Evolutionary conservation across 2,797 vertebrate genomes (phyloP).

Genomic region (Sebastes alutus): DNA sequence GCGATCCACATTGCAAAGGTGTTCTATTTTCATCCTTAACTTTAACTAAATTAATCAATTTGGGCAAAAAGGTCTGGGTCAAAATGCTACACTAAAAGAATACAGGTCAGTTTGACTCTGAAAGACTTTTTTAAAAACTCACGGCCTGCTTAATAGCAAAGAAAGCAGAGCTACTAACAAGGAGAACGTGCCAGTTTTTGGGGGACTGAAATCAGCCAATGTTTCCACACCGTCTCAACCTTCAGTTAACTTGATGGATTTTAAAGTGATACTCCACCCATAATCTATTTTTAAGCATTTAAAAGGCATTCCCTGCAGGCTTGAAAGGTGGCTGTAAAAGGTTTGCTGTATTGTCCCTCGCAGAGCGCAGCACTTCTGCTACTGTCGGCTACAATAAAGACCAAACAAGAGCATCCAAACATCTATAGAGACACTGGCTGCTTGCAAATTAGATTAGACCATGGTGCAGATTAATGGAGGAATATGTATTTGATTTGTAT

Average conservation of each 20-base stretch:
- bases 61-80: neutral
- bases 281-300: constrained; percentile 45
- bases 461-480: too few species aligned
- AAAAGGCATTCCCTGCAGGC: constrained; percentile 36
- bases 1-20: neutral
- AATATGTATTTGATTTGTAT: too few species aligned
- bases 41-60: neutral
- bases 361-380: neutral
- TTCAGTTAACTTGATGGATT: constrained; percentile 55
- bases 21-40: constrained; percentile 29
- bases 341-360: neutral
- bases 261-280: constrained; percentile 52
- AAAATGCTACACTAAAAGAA: neutral
- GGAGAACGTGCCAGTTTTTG: constrained; percentile 2
- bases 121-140: constrained; percentile 7
- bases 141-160: constrained; percentile 14
- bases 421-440: neutral
- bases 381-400: constrained; percentile 10
- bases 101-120: constrained; percentile 3
- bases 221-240: constrained; percentile 55
- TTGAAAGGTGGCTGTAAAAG: constrained; percentile 51
- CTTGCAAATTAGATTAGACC: too few species aligned
- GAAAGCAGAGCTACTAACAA: neutral
- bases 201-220: constrained; percentile 37
- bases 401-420: constrained; percentile 33